Conservation (phyloP, 2,888 invertebrate species). For the Protula sp. region DNA sequence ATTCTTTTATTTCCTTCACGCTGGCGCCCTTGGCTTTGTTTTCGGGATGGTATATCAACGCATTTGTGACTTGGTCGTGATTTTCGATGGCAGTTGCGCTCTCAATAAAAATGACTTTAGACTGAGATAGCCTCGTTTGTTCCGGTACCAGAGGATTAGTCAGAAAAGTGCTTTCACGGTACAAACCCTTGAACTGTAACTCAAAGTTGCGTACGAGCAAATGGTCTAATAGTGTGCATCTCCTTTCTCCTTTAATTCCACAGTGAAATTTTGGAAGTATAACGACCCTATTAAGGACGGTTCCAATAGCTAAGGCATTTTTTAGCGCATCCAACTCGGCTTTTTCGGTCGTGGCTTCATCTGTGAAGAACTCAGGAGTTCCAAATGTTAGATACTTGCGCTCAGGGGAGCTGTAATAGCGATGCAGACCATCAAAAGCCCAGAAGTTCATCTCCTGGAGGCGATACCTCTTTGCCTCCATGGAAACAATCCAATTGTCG, state of each 20-base stretch:
- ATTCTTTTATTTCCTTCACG: not conserved
- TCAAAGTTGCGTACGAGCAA: not conserved
- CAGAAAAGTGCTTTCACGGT: slow-evolving; percentile 1
- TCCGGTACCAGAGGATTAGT: not conserved
- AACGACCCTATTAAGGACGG: slow-evolving; percentile 2
- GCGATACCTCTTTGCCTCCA: too few relatives aligned
- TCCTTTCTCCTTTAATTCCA: too few relatives aligned
- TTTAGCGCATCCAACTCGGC: not conserved
- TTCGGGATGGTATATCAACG: not conserved
- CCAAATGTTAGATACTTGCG: not conserved
- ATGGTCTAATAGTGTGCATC: not conserved
- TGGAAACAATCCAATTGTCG: too few relatives aligned
- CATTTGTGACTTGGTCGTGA: not conserved
- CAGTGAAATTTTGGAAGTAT: slow-evolving; percentile 12
- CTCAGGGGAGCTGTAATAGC: not conserved
- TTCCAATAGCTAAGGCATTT: too few relatives aligned
- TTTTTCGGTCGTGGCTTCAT: not conserved
- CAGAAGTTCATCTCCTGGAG: too few relatives aligned
- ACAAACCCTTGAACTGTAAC: not conserved
- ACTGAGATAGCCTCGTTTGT: not conserved
- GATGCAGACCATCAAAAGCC: not conserved
- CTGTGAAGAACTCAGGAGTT: not conserved
- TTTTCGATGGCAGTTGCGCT: too few relatives aligned
- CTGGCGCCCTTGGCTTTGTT: not conserved
- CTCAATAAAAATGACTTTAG: not conserved